Conservation (phyloP, 2,113 vertebrate genomes). For the Poecile atricapillus region DNA sequence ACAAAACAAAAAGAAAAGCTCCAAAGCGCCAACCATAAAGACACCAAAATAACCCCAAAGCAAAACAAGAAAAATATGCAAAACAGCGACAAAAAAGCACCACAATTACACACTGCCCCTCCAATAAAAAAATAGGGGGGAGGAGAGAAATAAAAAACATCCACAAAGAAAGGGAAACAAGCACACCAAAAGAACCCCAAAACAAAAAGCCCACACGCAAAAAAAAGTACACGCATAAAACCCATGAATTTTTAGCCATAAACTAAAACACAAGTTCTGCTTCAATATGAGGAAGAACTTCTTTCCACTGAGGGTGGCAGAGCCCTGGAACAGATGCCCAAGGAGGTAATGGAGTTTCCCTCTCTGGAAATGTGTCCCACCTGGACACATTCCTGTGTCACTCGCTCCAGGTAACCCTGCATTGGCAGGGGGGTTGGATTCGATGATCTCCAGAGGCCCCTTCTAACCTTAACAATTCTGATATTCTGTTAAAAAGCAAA, state of each 20-base stretch:
- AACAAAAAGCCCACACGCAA: fast-evolving
- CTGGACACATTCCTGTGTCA: no score
- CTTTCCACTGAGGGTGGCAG: background rate
- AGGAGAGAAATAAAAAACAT: background rate
- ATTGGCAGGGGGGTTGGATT: background rate
- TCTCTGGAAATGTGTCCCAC: background rate
- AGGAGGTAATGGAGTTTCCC: background rate
- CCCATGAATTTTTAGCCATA: background rate
- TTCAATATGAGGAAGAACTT: background rate
- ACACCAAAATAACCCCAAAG: background rate
- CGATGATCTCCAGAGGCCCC: background rate
- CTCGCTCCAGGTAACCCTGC: background rate
- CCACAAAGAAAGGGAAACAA: background rate
- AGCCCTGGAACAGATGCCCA: background rate
- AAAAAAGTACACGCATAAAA: background rate
- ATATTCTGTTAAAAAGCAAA: background rate
- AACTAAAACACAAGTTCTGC: background rate
- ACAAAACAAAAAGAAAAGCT: background rate
- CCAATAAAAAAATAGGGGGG: fast-evolving
- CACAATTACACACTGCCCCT: no score
- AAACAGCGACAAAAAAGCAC: background rate
- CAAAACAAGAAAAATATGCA: background rate
- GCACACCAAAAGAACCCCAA: background rate
- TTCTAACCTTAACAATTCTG: background rate
- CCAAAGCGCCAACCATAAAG: background rate